phyloP scores from a whole-genome alignment of 2,888 invertebrate genomes.

The Eristalis tenax region DNA sequence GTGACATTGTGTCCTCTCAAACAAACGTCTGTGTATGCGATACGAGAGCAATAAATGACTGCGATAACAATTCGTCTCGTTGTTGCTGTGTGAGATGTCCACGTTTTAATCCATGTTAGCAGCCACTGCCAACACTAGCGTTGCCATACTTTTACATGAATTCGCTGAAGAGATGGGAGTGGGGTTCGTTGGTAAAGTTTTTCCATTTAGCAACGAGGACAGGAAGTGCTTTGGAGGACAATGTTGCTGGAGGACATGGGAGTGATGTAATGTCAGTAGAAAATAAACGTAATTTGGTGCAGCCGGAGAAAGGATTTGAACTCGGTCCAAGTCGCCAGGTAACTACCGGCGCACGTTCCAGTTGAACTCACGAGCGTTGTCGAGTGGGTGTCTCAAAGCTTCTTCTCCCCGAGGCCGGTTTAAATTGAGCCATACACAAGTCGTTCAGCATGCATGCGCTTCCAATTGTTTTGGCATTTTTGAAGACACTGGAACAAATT shows the following conservation, averaged over 20 bases:
- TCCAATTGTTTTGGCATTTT: neutral
- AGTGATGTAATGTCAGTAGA: neutral
- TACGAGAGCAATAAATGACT: slow-evolving; percentile 56
- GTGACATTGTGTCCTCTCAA: slow-evolving; percentile 42
- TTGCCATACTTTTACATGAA: slow-evolving; percentile 17
- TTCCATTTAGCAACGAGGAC: slow-evolving; percentile 1
- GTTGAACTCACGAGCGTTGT: neutral
- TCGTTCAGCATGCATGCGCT: neutral
- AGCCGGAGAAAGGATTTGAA: neutral
- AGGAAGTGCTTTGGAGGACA: slow-evolving; percentile 12
- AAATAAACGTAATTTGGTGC: neutral
- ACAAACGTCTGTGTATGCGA: slow-evolving; percentile 29
- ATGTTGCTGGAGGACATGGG: neutral
- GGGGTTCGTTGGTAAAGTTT: neutral
- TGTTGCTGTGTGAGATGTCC: neutral
- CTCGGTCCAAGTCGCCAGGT: slow-evolving; percentile 3
- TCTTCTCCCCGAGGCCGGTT: neutral
- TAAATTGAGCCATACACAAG: neutral
- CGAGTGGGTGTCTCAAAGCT: neutral
- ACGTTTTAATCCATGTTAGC: slow-evolving; percentile 18
- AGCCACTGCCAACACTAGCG: neutral
- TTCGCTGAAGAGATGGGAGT: neutral
- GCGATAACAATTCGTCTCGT: slow-evolving; percentile 44
- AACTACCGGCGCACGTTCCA: neutral
- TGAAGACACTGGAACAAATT: no score